phyloP scores from a whole-genome alignment of 2,113 vertebrate species.

The Chiloscyllium plagiosum region DNA sequence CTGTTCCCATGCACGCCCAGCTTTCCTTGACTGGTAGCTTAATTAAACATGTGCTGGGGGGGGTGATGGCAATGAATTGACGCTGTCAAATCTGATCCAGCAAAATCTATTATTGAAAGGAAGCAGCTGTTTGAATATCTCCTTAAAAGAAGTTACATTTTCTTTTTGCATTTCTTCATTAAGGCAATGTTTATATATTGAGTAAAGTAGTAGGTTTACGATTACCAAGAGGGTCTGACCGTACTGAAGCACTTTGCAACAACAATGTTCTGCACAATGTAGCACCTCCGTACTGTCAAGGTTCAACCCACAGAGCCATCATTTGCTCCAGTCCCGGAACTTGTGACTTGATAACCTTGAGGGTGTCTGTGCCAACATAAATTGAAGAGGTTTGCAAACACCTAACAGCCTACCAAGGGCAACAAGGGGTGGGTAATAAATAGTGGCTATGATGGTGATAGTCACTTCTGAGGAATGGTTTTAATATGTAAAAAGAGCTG shows the following conservation, averaged over 20 bases:
- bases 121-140: neutral
- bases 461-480: neutral
- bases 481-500: neutral
- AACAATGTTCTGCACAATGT: neutral
- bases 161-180: neutral
- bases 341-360: neutral
- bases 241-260: neutral
- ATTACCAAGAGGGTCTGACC: neutral
- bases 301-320: neutral
- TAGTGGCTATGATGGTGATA: neutral
- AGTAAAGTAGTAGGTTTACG: neutral
- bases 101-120: neutral
- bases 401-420: neutral
- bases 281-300: neutral
- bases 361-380: neutral
- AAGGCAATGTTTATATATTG: neutral
- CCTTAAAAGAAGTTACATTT: neutral
- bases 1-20: neutral
- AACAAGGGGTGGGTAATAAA: neutral
- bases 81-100: neutral
- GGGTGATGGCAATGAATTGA: neutral
- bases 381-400: neutral
- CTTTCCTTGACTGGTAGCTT: neutral
- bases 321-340: neutral
- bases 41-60: neutral